These are phyloP conservation scores for Neotoxoptera formosana DNA, from an alignment of 1,140 invertebrate genomes.

Conservation along the genomic window DNA sequence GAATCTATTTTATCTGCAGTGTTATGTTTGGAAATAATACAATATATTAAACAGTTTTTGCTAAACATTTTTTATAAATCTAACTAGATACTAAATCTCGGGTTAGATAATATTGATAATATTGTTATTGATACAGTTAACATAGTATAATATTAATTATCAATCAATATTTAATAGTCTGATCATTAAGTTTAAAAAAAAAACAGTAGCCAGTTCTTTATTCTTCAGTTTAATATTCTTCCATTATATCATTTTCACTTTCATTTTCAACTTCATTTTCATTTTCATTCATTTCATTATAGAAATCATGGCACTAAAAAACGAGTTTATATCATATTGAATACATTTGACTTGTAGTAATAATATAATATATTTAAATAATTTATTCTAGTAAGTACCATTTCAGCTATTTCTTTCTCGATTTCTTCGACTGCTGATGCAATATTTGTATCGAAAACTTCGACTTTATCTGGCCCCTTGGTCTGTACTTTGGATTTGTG, in stretches of 20 bases:
- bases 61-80: background rate
- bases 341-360: background rate
- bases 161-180: background rate
- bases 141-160: background rate
- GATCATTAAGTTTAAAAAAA: background rate
- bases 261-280: background rate
- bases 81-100: background rate
- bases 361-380: background rate
- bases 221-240: background rate
- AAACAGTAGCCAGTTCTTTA: background rate
- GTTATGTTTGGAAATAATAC: too few relatives aligned
- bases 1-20: background rate
- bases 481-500: slow-evolving; percentile 69
- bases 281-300: background rate
- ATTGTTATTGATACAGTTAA: background rate
- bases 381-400: background rate
- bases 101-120: background rate
- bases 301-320: background rate
- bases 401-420: background rate
- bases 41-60: background rate
- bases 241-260: background rate
- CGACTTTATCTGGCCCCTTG: slow-evolving; percentile 56
- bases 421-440: background rate
- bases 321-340: background rate
- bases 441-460: background rate